phyloP scores from a whole-genome alignment of 1,140 invertebrate genomes.

The Hestina assimilis region DNA sequence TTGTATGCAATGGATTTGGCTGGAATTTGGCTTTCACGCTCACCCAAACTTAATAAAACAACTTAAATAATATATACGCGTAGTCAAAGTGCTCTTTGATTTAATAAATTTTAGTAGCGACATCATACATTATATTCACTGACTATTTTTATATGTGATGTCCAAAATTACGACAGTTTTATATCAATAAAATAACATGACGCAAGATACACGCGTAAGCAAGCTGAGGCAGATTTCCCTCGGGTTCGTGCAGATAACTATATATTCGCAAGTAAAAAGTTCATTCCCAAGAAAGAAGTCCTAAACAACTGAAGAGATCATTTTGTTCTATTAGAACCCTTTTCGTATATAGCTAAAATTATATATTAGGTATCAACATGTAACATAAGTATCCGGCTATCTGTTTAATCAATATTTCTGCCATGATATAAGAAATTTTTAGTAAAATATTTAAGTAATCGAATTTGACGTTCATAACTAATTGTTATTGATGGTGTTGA shows the following conservation, averaged over 20 bases:
- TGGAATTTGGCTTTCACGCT: too few relatives aligned
- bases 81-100: too few relatives aligned
- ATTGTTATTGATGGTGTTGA: too few relatives aligned
- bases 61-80: too few relatives aligned
- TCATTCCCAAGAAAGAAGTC: conserved; percentile 12
- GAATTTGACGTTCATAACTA: too few relatives aligned
- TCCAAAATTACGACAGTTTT: neutral
- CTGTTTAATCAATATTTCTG: neutral
- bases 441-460: neutral
- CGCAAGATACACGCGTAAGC: conserved; percentile 22
- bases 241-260: conserved; percentile 21
- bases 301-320: conserved; percentile 1
- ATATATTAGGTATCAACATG: too few relatives aligned
- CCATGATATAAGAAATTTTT: neutral
- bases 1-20: neutral
- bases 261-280: conserved; percentile 19
- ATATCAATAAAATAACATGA: conserved; percentile 3
- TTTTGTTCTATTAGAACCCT: neutral
- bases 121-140: neutral
- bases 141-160: neutral
- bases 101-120: neutral
- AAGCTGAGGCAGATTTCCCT: conserved; percentile 21
- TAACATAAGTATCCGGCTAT: too few relatives aligned
- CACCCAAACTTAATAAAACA: too few relatives aligned
- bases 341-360: too few relatives aligned